These are phyloP conservation scores for Drosophila truncata DNA, from an alignment of 1,140 invertebrate species.

Conservation along the genomic window DNA sequence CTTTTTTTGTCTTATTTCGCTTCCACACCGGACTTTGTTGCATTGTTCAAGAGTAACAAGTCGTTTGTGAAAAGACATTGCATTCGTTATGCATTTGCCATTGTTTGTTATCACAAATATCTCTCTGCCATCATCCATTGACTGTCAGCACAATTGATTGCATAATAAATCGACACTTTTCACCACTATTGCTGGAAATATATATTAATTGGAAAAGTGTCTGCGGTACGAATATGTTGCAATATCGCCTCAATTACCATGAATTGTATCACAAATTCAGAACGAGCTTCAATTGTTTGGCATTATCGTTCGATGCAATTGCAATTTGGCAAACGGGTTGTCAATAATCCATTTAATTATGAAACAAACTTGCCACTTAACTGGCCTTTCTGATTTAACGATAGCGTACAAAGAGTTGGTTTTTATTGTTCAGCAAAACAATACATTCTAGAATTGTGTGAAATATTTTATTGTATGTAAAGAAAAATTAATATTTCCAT, in stretches of 20 bases:
- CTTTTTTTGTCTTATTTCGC: slow-evolving; percentile 13
- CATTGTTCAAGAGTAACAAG: slow-evolving; percentile 1
- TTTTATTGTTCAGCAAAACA: slow-evolving; percentile 7
- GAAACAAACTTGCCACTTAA: slow-evolving; percentile 15
- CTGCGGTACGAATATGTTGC: slow-evolving; percentile 13
- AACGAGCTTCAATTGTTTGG: slow-evolving; percentile 26
- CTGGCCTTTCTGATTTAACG: slow-evolving; percentile 16
- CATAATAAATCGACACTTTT: slow-evolving; percentile 12
- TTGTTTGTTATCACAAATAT: slow-evolving; percentile 4
- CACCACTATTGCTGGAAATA: not conserved
- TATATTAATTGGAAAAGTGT: slow-evolving; percentile 26
- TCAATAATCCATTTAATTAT: slow-evolving; percentile 40
- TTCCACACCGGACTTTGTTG: slow-evolving; percentile 6
- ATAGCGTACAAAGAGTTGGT: slow-evolving; percentile 1
- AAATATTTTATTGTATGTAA: slow-evolving; percentile 5
- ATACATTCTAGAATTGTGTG: not conserved
- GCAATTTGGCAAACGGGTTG: slow-evolving; percentile 49
- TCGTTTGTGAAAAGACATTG: not conserved
- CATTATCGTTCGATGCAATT: slow-evolving; percentile 57
- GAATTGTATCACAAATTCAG: slow-evolving; percentile 25
- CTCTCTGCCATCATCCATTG: not conserved
- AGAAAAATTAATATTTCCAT: not conserved
- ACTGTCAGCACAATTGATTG: slow-evolving; percentile 28
- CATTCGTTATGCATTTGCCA: slow-evolving; percentile 9
- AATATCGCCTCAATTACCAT: slow-evolving; percentile 14